Evolutionary conservation across 2,888 invertebrate genomes (phyloP).

Genomic region (Sinodicranocentrus sp.): DNA sequence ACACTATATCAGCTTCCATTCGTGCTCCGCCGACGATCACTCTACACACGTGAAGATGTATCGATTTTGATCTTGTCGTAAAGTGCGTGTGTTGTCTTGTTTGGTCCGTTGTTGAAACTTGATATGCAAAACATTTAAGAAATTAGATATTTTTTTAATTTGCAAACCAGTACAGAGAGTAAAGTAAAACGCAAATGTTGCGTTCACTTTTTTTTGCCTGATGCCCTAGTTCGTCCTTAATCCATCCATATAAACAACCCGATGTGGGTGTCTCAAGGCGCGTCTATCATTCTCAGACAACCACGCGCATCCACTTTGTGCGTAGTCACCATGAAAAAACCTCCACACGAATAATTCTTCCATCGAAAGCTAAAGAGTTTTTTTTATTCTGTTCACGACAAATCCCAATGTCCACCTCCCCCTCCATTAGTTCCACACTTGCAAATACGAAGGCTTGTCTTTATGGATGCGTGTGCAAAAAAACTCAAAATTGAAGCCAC

Average conservation of each 20-base stretch:
- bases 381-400: constrained; percentile 15
- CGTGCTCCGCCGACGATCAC: too few species aligned
- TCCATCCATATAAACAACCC: constrained; percentile 45
- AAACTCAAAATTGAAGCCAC: too few species aligned
- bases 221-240: constrained; percentile 58
- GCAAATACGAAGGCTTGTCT: too few species aligned
- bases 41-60: too few species aligned
- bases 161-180: background rate
- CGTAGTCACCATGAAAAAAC: constrained; percentile 18
- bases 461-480: background rate
- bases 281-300: constrained; percentile 47
- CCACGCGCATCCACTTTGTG: constrained; percentile 41
- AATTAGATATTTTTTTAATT: background rate
- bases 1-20: too few species aligned
- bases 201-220: constrained; percentile 57
- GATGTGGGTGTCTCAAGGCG: constrained; percentile 64
- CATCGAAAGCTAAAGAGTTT: too few species aligned
- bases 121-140: constrained; percentile 6
- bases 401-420: constrained; percentile 35
- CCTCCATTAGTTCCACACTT: constrained; percentile 13
- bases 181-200: constrained; percentile 18
- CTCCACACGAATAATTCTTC: constrained; percentile 26
- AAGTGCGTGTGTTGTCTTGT: background rate
- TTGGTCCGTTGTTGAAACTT: background rate
- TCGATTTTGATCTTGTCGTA: too few species aligned